phyloP scores from a whole-genome alignment of 1,140 invertebrate genomes.

The fruit fly (Drosophila melanogaster) region Release_6_plus_ISO1_MT NT_033779.5:1316001-1316500 shows the following conservation, averaged over 20 bases:
- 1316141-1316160: conserved; percentile 55
- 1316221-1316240: conserved; percentile 82
- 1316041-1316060: conserved; percentile 52
- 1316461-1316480: conserved; percentile 5
- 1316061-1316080: conserved; percentile 83
- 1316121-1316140: conserved; percentile 83
- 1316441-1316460: conserved; percentile 3
- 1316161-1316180: conserved; percentile 8
- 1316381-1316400: conserved; percentile 49
- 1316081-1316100: conserved; percentile 78
- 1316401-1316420: conserved; percentile 77
- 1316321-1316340: conserved; percentile 44
- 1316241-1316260: conserved; percentile 78
- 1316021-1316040: conserved; percentile 21
- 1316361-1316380: conserved; percentile 56
- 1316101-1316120: conserved; percentile 81
- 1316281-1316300: conserved; percentile 45
- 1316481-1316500: conserved; percentile 69
- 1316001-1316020: conserved; percentile 64
- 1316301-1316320: conserved; percentile 26
- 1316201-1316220: conserved; percentile 79
- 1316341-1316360: conserved; percentile 25
- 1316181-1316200: not conserved
- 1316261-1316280: conserved; percentile 58
- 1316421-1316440: conserved; percentile 30